A percentile compares a stretch with the other conserved stretches of the same genome.
Conservation (phyloP, 1,140 invertebrate species). For the Bombus terrestris region DNA sequence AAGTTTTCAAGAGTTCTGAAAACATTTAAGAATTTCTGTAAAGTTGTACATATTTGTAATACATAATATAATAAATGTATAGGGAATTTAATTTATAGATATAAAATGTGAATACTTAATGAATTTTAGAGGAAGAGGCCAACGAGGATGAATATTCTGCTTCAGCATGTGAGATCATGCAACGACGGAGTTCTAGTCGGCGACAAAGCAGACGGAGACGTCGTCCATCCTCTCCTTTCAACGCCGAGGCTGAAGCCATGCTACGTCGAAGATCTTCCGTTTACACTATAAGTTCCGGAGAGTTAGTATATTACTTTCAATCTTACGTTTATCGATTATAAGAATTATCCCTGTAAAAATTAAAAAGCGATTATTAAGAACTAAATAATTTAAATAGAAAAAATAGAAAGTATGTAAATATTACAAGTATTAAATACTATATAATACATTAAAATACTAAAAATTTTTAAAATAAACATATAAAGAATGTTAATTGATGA, state of each 20-base stretch:
- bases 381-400: too few relatives aligned
- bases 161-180: conserved; percentile 91
- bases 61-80: background rate
- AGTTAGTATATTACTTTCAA: conserved; percentile 84
- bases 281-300: conserved; percentile 92
- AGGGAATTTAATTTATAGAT: background rate
- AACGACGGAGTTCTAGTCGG: conserved; percentile 87
- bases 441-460: too few relatives aligned
- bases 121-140: conserved; percentile 80
- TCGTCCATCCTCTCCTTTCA: conserved; percentile 88
- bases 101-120: background rate
- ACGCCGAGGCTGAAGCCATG: conserved; percentile 79
- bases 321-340: background rate
- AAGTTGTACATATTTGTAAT: too few relatives aligned
- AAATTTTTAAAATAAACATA: background rate
- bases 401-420: too few relatives aligned
- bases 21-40: background rate
- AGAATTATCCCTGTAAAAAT: too few relatives aligned
- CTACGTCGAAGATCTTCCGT: conserved; percentile 88
- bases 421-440: too few relatives aligned
- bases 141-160: conserved; percentile 92
- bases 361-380: too few relatives aligned
- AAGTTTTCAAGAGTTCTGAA: too few relatives aligned
- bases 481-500: background rate
- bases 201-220: conserved; percentile 85